Percentiles rank a stretch among this genome's conserved stretches.
Evolutionary conservation across 1,140 invertebrate genomes (phyloP).

Genomic region (Zophobas atratus): DNA sequence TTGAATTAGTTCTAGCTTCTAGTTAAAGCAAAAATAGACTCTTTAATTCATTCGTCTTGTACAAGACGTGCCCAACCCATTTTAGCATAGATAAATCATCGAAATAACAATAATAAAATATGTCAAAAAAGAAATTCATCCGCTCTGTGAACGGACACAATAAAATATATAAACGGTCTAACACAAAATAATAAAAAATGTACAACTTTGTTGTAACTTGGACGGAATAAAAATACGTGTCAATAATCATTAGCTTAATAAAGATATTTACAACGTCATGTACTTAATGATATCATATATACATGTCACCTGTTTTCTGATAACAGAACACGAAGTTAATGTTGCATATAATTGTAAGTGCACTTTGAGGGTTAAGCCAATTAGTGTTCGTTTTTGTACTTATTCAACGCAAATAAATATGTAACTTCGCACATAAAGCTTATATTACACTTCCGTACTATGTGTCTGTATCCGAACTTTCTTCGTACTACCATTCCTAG

Average conservation of each 20-base stretch:
- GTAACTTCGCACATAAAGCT: not conserved
- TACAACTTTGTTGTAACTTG: slow-evolving; percentile 51
- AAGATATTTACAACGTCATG: slow-evolving; percentile 33
- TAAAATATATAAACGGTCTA: slow-evolving; percentile 63
- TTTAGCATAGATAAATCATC: slow-evolving; percentile 36
- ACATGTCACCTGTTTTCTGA: slow-evolving; percentile 25
- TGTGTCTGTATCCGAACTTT: slow-evolving; percentile 91
- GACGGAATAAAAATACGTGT: slow-evolving; percentile 52
- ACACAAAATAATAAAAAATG: slow-evolving; percentile 55
- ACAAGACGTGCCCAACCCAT: slow-evolving; percentile 22
- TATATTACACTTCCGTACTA: slow-evolving; percentile 83
- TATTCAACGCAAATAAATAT: slow-evolving; percentile 26
- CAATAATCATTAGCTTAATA: slow-evolving; percentile 16
- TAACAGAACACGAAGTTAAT: not conserved
- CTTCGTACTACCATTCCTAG: slow-evolving; percentile 87
- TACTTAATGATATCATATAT: slow-evolving; percentile 32
- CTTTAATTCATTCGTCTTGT: not conserved
- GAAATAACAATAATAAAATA: slow-evolving; percentile 58
- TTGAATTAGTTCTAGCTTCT: slow-evolving; percentile 32
- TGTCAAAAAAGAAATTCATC: slow-evolving; percentile 49
- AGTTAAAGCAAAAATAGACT: slow-evolving; percentile 37
- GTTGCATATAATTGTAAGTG: slow-evolving; percentile 25
- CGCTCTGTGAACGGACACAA: slow-evolving; percentile 54
- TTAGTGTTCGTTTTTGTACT: slow-evolving; percentile 30
- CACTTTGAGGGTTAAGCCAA: slow-evolving; percentile 30